These are phyloP conservation scores for Numenius phaeopus DNA, from an alignment of 2,797 vertebrate species.

Conservation along the genomic window DNA sequence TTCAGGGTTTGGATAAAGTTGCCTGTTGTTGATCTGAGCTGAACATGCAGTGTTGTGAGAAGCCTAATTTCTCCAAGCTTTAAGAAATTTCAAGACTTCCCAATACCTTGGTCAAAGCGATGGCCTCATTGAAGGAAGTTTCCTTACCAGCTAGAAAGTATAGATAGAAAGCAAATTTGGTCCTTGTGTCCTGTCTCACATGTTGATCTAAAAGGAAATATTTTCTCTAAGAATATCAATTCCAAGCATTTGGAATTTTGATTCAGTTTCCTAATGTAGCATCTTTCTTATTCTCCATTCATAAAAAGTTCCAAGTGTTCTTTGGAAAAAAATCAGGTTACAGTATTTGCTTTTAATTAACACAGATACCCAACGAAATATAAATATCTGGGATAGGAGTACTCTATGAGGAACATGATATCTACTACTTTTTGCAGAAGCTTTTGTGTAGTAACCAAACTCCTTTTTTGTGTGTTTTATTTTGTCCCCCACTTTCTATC, in stretches of 20 bases:
- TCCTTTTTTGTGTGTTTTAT: background rate
- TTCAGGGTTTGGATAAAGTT: background rate
- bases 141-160: background rate
- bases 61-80: background rate
- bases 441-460: background rate
- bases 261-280: background rate
- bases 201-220: background rate
- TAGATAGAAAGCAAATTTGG: background rate
- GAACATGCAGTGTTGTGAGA: background rate
- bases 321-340: background rate
- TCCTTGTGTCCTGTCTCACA: background rate
- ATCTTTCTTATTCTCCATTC: background rate
- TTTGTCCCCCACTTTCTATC: background rate
- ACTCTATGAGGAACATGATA: background rate
- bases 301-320: rapidly evolving
- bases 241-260: background rate
- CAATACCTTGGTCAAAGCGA: background rate
- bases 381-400: background rate
- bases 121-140: background rate
- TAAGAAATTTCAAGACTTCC: background rate
- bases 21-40: background rate
- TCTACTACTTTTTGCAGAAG: background rate
- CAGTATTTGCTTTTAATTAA: background rate
- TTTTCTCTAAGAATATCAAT: background rate
- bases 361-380: background rate